Percentiles rank a stretch among this genome's conserved stretches.
Conservation (phyloP, 2,113 vertebrate species). For the Cavia porcellus region DNA sequence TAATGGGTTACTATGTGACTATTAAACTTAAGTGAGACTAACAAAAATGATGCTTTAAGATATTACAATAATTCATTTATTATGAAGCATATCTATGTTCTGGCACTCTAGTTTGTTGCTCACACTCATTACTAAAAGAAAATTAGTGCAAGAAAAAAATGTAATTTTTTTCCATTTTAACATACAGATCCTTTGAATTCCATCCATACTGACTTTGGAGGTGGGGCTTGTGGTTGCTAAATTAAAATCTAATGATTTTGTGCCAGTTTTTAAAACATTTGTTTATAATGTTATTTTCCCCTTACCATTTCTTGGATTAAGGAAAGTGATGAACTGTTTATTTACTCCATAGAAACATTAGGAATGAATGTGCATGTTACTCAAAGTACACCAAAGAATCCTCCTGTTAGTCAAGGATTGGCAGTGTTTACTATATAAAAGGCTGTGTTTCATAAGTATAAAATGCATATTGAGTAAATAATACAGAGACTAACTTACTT, state of each 20-base stretch:
- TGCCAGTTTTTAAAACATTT: neutral
- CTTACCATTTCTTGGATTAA: neutral
- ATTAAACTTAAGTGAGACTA: conserved; percentile 48
- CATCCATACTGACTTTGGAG: neutral
- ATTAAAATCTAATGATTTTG: neutral
- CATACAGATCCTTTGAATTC: neutral
- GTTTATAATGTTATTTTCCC: neutral
- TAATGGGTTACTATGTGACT: conserved; percentile 37
- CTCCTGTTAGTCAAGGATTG: neutral
- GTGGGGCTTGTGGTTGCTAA: neutral
- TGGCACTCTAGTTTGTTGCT: neutral
- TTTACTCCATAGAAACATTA: conserved; percentile 20
- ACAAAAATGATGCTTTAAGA: neutral
- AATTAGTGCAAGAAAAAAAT: conserved; percentile 35
- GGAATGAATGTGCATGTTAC: neutral
- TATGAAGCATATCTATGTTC: neutral
- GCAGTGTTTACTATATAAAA: neutral
- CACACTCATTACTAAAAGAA: neutral
- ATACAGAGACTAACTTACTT: neutral
- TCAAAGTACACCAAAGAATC: neutral
- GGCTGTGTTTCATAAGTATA: neutral
- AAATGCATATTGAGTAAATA: neutral
- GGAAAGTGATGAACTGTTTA: neutral
- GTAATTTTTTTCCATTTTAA: neutral
- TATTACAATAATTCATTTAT: neutral